A percentile compares a stretch with the other conserved stretches of the same genome.
Evolutionary conservation across 2,888 invertebrate genomes (phyloP).

Genomic region (Epiperipatus broadwayi): DNA sequence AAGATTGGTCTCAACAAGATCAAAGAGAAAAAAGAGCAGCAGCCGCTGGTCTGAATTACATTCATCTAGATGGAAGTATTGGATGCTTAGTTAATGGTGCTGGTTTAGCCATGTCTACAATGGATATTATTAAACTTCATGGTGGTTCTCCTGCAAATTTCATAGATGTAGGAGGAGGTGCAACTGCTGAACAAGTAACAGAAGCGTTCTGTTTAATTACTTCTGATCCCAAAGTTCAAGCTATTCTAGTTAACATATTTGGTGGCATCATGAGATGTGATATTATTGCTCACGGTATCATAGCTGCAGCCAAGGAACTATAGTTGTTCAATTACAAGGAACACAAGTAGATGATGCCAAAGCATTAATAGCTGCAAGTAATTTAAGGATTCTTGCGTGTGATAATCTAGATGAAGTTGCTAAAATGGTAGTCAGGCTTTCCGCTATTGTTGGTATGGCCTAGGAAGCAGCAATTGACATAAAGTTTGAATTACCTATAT

Average conservation of each 20-base stretch:
- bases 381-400: conserved; percentile 56
- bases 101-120: conserved; percentile 17
- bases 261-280: conserved; percentile 18
- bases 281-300: conserved; percentile 17
- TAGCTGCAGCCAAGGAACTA: conserved; percentile 14
- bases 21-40: conserved; percentile 12
- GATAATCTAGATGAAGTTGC: conserved; percentile 70
- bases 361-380: conserved; percentile 56
- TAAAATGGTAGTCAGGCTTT: conserved; percentile 52
- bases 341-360: conserved; percentile 67
- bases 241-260: conserved; percentile 17
- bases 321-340: too few species aligned
- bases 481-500: conserved; percentile 56
- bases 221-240: conserved; percentile 17
- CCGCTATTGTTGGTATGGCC: conserved; percentile 54
- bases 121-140: conserved; percentile 17
- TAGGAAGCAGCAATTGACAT: conserved; percentile 57
- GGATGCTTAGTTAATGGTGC: conserved; percentile 18
- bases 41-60: conserved; percentile 17
- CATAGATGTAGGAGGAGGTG: conserved; percentile 17
- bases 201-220: conserved; percentile 17
- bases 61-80: conserved; percentile 17
- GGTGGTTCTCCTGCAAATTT: conserved; percentile 17
- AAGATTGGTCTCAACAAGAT: conserved; percentile 17
- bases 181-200: conserved; percentile 17